Conservation (phyloP, 2,797 vertebrate species). For the Pangasius krempfi region DNA sequence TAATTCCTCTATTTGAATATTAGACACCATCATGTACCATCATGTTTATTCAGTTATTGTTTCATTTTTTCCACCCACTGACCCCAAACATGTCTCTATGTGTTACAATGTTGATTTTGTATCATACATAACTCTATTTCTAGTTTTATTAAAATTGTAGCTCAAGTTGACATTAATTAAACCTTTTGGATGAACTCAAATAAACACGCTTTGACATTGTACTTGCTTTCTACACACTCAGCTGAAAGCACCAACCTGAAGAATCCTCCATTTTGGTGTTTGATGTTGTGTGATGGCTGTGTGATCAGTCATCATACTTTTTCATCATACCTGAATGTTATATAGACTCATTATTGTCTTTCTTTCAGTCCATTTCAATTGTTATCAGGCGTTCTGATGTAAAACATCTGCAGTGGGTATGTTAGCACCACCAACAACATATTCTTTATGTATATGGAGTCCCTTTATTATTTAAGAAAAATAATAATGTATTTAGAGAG, state of each 20-base stretch:
- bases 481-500: constrained; percentile 42
- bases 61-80: neutral
- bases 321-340: neutral
- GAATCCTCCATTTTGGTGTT: neutral
- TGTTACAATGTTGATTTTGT: neutral
- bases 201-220: neutral
- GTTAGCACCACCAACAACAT: constrained; percentile 16
- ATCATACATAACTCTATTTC: neutral
- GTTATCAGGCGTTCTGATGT: constrained; percentile 5
- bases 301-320: neutral
- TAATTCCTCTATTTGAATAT: neutral
- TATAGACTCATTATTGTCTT: neutral
- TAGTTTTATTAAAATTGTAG: neutral
- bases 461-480: constrained; percentile 38
- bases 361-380: neutral
- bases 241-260: neutral
- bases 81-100: neutral
- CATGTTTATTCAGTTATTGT: neutral
- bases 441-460: neutral
- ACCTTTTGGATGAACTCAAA: neutral
- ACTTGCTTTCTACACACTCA: neutral
- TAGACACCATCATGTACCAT: neutral
- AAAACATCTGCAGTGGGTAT: neutral
- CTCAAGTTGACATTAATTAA: neutral
- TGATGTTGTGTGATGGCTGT: neutral